Conservation (phyloP, 2,888 invertebrate species). For the Eubasilissa splendida region DNA sequence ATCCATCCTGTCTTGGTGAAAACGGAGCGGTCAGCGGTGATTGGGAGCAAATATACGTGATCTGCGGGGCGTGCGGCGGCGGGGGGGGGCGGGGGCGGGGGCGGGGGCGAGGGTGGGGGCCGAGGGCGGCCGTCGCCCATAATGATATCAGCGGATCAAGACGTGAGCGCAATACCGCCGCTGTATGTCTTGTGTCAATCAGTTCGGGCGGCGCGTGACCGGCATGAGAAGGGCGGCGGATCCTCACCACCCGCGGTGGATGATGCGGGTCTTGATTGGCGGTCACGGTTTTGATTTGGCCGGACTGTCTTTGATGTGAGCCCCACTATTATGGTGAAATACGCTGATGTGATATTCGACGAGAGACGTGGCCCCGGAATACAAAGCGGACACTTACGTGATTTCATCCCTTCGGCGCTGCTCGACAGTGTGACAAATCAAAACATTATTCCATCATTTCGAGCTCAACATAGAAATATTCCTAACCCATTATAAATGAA, state of each 20-base stretch:
- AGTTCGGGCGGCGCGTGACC: slow-evolving; percentile 57
- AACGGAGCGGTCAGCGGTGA: slow-evolving; percentile 53
- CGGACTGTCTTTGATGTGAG: slow-evolving; percentile 56
- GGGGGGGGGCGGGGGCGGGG: neutral
- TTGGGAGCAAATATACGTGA: slow-evolving; percentile 54
- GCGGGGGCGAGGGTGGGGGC: slow-evolving; percentile 1
- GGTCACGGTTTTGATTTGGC: slow-evolving; percentile 56
- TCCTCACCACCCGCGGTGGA: slow-evolving; percentile 31
- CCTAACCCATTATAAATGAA: no score
- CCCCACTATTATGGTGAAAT: slow-evolving; percentile 37
- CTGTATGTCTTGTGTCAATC: slow-evolving; percentile 59
- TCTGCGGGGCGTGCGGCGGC: neutral
- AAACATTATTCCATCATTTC: neutral
- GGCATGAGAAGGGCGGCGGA: slow-evolving; percentile 43
- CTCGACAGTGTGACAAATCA: neutral
- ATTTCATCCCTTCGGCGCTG: neutral
- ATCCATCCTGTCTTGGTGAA: slow-evolving; percentile 37
- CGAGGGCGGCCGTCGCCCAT: slow-evolving; percentile 51
- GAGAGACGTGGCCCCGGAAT: slow-evolving; percentile 31
- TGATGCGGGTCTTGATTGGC: slow-evolving; percentile 56
- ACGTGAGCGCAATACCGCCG: slow-evolving; percentile 69
- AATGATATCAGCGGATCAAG: slow-evolving; percentile 60
- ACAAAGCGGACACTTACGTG: slow-evolving; percentile 32
- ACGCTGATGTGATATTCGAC: slow-evolving; percentile 46
- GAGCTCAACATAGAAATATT: no score